A percentile compares a stretch with the other conserved stretches of the same genome.
Conservation (phyloP, 2,113 vertebrate genomes). For the Pangasianodon hypophthalmus region DNA sequence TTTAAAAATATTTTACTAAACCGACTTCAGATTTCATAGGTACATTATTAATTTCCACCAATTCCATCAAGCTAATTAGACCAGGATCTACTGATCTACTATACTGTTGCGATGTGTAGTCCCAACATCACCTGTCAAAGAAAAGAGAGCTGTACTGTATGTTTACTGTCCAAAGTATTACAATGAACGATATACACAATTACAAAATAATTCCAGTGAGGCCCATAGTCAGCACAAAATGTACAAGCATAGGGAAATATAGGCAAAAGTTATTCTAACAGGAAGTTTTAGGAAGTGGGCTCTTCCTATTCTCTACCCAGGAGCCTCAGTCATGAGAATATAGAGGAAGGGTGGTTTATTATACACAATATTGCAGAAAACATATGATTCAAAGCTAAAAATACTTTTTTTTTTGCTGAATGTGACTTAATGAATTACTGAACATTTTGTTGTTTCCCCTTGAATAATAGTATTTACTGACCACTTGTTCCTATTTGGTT, state of each 20-base stretch:
- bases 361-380: conserved; percentile 16
- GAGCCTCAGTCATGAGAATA: conserved; percentile 37
- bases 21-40: background rate
- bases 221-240: conserved; percentile 1
- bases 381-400: conserved; percentile 2
- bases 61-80: background rate
- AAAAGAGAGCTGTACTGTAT: background rate
- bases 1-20: background rate
- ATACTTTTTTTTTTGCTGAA: conserved; percentile 1
- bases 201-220: background rate
- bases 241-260: background rate
- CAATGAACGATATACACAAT: background rate
- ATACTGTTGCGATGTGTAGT: background rate
- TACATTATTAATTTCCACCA: background rate
- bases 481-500: background rate
- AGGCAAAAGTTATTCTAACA: conserved; percentile 31
- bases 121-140: background rate
- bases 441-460: background rate
- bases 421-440: background rate
- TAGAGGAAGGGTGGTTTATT: conserved; percentile 47
- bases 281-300: conserved; percentile 45
- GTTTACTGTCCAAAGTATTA: background rate
- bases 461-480: background rate
- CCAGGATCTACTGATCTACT: background rate
- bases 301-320: conserved; percentile 32